These are phyloP conservation scores for Branchipolynoe longqiensis DNA, from an alignment of 2,888 invertebrate species.

Conservation along the genomic window DNA sequence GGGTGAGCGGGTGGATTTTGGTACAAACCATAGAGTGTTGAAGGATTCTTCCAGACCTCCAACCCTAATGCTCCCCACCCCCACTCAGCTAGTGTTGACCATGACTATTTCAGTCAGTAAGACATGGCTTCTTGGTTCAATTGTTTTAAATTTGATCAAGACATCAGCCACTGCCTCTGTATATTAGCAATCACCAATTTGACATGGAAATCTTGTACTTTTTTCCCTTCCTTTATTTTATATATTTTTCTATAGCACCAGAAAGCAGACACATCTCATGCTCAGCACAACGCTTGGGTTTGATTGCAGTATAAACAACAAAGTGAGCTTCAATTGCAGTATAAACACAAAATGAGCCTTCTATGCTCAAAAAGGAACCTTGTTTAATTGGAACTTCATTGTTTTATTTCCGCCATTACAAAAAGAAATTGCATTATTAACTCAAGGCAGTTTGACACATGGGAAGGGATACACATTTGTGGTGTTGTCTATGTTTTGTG, in stretches of 20 bases:
- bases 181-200: slow-evolving; percentile 1
- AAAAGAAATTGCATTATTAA: no score
- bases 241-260: neutral
- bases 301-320: neutral
- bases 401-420: no score
- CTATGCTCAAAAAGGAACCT: no score
- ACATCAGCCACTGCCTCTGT: slow-evolving; percentile 6
- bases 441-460: neutral
- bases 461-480: slow-evolving; percentile 25
- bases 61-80: neutral
- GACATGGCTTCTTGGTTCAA: slow-evolving; percentile 7
- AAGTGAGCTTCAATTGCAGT: neutral
- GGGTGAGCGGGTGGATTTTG: no score
- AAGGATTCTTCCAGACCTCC: no score
- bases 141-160: slow-evolving; percentile 16
- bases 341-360: neutral
- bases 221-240: no score
- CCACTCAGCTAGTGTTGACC: neutral
- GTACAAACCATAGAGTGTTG: no score
- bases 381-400: no score
- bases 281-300: neutral
- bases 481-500: neutral
- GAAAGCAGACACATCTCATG: neutral
- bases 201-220: slow-evolving; percentile 17
- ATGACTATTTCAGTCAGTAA: neutral